phyloP scores from a whole-genome alignment of 2,113 vertebrate genomes.

The Chlamydotis undulata region DNA sequence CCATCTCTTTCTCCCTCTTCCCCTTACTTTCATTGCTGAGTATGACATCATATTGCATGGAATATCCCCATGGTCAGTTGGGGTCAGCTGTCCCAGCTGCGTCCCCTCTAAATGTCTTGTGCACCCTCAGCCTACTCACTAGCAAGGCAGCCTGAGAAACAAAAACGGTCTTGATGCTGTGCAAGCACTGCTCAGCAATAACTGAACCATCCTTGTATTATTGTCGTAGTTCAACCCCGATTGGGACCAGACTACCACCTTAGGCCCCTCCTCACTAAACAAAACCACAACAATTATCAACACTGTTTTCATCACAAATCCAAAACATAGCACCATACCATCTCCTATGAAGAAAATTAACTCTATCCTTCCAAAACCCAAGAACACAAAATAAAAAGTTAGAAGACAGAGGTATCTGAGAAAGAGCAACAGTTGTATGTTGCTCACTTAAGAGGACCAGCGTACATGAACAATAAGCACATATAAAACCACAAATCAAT shows the following conservation, averaged over 20 bases:
- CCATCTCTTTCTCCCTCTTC: background rate
- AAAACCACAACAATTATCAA: background rate
- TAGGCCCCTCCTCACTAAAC: too few species aligned
- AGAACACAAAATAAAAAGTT: background rate
- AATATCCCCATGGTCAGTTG: background rate
- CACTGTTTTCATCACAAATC: background rate
- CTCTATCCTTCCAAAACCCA: background rate
- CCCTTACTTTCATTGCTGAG: background rate
- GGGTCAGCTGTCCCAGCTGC: background rate
- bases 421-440: background rate
- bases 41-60: fast-evolving
- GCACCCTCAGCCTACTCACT: background rate
- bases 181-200: background rate
- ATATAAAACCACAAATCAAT: background rate
- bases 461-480: background rate
- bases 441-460: background rate
- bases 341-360: background rate
- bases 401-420: background rate
- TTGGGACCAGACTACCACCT: too few species aligned
- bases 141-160: background rate
- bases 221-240: too few species aligned
- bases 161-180: background rate
- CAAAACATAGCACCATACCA: background rate
- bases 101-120: background rate
- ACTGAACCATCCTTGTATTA: background rate